Percentiles rank a stretch among this genome's conserved stretches.
Evolutionary conservation across 2,888 invertebrate genomes (phyloP).

Genomic region (Drosophila picticornis): DNA sequence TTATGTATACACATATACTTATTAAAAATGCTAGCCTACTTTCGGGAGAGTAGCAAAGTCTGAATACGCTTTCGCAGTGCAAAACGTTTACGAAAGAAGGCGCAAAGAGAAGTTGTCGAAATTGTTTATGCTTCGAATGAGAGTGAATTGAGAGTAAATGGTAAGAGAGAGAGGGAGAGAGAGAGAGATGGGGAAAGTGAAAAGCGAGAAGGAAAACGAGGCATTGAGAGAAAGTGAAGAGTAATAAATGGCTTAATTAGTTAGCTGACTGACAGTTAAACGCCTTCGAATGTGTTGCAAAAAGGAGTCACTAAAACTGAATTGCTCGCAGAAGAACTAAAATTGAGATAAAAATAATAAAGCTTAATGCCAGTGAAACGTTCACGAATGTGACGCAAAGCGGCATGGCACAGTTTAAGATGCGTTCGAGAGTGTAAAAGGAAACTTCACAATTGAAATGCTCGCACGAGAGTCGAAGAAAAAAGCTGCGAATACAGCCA

Average conservation of each 20-base stretch:
- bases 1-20: slow-evolving; percentile 25
- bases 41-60: slow-evolving; percentile 13
- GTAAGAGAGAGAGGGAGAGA: too few relatives aligned
- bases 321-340: background rate
- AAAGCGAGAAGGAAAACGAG: background rate
- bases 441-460: background rate
- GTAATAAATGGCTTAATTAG: background rate
- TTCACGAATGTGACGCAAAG: slow-evolving; percentile 18
- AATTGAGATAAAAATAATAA: background rate
- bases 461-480: background rate
- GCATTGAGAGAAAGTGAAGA: background rate
- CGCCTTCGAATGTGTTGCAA: background rate
- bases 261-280: background rate
- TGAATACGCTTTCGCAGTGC: slow-evolving; percentile 17
- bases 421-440: background rate
- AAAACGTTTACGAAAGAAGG: background rate
- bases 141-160: background rate
- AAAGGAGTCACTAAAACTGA: background rate
- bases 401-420: background rate
- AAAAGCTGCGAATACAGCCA: background rate
- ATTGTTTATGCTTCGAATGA: background rate
- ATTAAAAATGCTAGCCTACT: slow-evolving; percentile 64
- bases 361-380: slow-evolving; percentile 3
- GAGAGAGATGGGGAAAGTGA: too few relatives aligned
- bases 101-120: background rate